Percentiles rank a stretch among this genome's conserved stretches.
phyloP scores from a whole-genome alignment of 2,888 invertebrate genomes.

The Ophioninae sp. region DNA sequence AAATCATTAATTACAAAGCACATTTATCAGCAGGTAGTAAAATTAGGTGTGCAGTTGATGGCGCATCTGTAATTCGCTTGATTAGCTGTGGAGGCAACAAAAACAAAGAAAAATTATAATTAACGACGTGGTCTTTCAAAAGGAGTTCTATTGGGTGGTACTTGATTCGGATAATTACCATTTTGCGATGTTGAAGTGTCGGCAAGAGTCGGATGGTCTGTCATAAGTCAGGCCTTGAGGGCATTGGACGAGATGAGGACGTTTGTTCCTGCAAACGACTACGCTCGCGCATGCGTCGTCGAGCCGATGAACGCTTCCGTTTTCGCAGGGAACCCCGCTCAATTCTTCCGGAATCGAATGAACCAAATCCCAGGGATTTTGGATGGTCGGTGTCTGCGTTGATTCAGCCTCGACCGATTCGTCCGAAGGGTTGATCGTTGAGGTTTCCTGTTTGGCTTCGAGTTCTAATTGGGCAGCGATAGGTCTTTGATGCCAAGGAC shows the following conservation, averaged over 20 bases:
- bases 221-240: constrained; percentile 72
- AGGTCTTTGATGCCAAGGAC: constrained; percentile 72
- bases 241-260: constrained; percentile 74
- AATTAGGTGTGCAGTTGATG: constrained; percentile 51
- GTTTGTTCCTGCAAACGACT: constrained; percentile 72
- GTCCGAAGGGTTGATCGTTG: neutral
- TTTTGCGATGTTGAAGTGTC: constrained; percentile 73
- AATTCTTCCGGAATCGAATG: constrained; percentile 72
- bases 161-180: constrained; percentile 67
- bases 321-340: constrained; percentile 70
- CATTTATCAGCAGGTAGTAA: constrained; percentile 34
- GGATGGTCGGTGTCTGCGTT: constrained; percentile 57
- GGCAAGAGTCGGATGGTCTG: constrained; percentile 73
- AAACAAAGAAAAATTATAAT: constrained; percentile 7
- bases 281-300: constrained; percentile 74
- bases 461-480: constrained; percentile 65
- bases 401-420: constrained; percentile 42
- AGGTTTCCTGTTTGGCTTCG: constrained; percentile 61
- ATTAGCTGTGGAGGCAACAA: constrained; percentile 57
- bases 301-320: constrained; percentile 73
- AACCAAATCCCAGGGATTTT: constrained; percentile 70
- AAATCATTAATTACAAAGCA: constrained; percentile 42
- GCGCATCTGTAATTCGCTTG: constrained; percentile 33
- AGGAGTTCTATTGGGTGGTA: too few species aligned
- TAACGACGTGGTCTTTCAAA: too few species aligned